These are phyloP conservation scores for Cheilosia impressa DNA, from an alignment of 2,888 invertebrate species.

Conservation along the genomic window DNA sequence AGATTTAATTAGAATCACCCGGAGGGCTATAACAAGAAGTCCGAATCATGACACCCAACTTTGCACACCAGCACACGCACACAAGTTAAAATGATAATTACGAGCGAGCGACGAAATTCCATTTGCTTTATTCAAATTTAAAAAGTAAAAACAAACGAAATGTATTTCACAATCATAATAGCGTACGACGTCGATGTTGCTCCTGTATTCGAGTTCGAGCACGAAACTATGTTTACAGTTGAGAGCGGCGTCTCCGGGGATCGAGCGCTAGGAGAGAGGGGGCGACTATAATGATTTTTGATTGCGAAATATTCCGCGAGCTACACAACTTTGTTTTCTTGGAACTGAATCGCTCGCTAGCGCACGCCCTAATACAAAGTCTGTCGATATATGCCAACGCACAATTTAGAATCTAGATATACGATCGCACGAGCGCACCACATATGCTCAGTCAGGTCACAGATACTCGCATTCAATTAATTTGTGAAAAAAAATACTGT, in stretches of 20 bases:
- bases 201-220: conserved; percentile 7
- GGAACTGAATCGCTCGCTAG: conserved; percentile 8
- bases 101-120: conserved; percentile 25
- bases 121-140: conserved; percentile 15
- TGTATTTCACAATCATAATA: not conserved
- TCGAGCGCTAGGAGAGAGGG: not conserved
- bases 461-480: not conserved
- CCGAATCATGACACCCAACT: conserved; percentile 10
- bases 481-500: not conserved
- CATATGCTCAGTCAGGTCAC: not conserved
- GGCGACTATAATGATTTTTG: not conserved
- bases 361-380: not conserved
- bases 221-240: conserved; percentile 20
- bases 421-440: not conserved
- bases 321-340: conserved; percentile 6
- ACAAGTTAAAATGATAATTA: conserved; percentile 9
- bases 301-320: conserved; percentile 18
- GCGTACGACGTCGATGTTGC: not conserved
- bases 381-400: not conserved
- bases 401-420: conserved; percentile 5
- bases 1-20: conserved; percentile 42
- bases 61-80: not conserved
- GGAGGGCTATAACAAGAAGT: conserved; percentile 21
- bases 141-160: conserved; percentile 9
- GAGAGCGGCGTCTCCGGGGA: not conserved